Conservation (phyloP, 2,888 invertebrate species). For the Drosophila paramelanica region DNA sequence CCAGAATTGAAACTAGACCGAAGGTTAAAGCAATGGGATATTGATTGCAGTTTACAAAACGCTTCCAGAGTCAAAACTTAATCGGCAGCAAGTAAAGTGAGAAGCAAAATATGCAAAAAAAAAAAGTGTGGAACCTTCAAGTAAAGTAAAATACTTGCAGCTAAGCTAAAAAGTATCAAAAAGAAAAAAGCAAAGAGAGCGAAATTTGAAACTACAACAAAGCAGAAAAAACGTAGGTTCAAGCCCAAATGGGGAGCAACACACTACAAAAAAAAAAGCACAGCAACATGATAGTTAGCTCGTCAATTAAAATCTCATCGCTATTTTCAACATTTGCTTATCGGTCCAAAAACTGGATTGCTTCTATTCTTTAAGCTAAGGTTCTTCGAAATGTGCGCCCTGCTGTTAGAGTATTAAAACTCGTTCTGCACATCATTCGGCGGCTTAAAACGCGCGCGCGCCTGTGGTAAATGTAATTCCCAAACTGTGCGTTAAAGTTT, state of each 20-base stretch:
- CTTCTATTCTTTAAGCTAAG: neutral
- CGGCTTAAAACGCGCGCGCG: constrained; percentile 3
- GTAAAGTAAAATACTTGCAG: neutral
- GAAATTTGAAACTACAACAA: too few species aligned
- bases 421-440: neutral
- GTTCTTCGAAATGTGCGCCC: neutral
- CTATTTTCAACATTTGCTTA: neutral
- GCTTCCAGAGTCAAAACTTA: neutral
- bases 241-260: too few species aligned
- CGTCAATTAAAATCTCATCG: too few species aligned
- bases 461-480: constrained; percentile 34
- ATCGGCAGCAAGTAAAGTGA: neutral
- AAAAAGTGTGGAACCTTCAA: neutral
- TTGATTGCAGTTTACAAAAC: neutral
- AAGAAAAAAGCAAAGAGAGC: too few species aligned
- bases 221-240: too few species aligned
- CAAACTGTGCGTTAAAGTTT: constrained; percentile 42
- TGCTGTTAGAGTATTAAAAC: neutral
- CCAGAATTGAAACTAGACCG: neutral
- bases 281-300: too few species aligned
- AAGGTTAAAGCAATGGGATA: constrained; percentile 2
- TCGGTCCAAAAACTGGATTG: neutral
- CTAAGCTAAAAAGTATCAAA: neutral
- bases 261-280: too few species aligned
- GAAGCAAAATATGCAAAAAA: constrained; percentile 4